Conservation (phyloP, 92 coral and sea anemone genomes). For the Epizoanthus scotinus region DNA sequence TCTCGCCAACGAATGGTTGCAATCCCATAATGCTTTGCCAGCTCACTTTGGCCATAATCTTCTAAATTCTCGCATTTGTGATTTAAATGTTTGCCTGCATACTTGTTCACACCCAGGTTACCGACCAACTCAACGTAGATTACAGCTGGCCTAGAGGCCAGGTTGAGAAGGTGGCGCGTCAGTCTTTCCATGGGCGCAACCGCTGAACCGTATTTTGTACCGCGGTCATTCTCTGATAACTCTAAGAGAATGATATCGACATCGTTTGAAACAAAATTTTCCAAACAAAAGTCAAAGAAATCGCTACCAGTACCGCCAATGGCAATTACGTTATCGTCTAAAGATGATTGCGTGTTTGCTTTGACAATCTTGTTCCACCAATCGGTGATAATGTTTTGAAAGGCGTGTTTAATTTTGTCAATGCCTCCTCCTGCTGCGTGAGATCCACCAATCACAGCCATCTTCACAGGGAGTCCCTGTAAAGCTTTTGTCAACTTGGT, state of each 20-base stretch:
- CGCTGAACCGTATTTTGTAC: conserved; percentile 44
- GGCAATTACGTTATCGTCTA: conserved; percentile 33
- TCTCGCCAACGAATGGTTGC: conserved; percentile 60
- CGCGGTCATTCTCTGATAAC: conserved; percentile 49
- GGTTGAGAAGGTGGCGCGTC: conserved; percentile 58
- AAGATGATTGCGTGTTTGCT: conserved; percentile 4
- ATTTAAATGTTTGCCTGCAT: conserved; percentile 34
- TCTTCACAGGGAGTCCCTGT: conserved; percentile 25
- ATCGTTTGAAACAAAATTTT: conserved; percentile 54
- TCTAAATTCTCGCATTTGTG: conserved; percentile 42
- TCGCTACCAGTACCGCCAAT: conserved; percentile 85
- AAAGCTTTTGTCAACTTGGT: conserved; percentile 26
- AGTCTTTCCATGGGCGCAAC: conserved; percentile 47
- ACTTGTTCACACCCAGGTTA: conserved; percentile 24
- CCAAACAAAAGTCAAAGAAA: conserved; percentile 70
- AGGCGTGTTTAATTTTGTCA: conserved; percentile 5
- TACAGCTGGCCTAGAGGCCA: conserved; percentile 60
- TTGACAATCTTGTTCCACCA: conserved; percentile 31
- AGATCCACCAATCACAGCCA: conserved; percentile 44
- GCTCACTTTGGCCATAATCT: conserved; percentile 50
- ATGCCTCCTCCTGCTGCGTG: conserved; percentile 39
- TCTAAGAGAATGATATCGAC: conserved; percentile 65
- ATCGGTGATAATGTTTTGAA: conserved; percentile 10
- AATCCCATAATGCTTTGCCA: conserved; percentile 58
- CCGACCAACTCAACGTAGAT: conserved; percentile 58